Conservation (phyloP, 2,888 invertebrate genomes). For the Volucella bombylans region DNA sequence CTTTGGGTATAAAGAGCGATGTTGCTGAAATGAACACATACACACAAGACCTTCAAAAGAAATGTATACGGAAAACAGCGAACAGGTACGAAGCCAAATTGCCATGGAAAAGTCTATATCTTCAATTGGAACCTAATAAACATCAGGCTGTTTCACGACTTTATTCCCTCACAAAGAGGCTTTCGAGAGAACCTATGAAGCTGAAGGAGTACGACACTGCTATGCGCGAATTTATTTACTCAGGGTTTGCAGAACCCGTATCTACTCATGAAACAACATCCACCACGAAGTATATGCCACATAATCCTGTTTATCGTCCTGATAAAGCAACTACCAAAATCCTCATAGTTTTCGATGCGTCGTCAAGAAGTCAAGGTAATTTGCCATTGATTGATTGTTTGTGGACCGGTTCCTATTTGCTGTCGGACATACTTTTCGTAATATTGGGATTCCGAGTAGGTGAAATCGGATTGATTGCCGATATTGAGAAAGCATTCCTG, state of each 20-base stretch:
- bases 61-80: constrained; percentile 17
- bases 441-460: too few relatives aligned
- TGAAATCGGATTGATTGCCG: too few relatives aligned
- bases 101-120: constrained; percentile 3
- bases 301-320: constrained; percentile 23
- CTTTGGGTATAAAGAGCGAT: too few relatives aligned
- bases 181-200: constrained; percentile 16
- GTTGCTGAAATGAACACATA: too few relatives aligned
- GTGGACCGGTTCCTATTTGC: too few relatives aligned
- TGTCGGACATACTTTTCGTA: too few relatives aligned
- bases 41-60: constrained; percentile 15
- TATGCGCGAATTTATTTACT: constrained; percentile 17
- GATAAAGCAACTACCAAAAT: too few relatives aligned
- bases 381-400: too few relatives aligned
- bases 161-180: constrained; percentile 15
- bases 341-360: too few relatives aligned
- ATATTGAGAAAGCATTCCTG: too few relatives aligned
- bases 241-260: constrained; percentile 8
- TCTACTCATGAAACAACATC: too few relatives aligned
- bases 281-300: neutral
- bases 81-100: constrained; percentile 23
- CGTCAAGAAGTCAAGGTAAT: constrained; percentile 11
- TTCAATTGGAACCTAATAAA: constrained; percentile 11
- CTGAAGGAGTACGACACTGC: constrained; percentile 20
- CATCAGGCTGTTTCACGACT: constrained; percentile 16